Evolutionary conservation across 2,113 vertebrate species (phyloP).

Genomic region (Aix galericulata): DNA sequence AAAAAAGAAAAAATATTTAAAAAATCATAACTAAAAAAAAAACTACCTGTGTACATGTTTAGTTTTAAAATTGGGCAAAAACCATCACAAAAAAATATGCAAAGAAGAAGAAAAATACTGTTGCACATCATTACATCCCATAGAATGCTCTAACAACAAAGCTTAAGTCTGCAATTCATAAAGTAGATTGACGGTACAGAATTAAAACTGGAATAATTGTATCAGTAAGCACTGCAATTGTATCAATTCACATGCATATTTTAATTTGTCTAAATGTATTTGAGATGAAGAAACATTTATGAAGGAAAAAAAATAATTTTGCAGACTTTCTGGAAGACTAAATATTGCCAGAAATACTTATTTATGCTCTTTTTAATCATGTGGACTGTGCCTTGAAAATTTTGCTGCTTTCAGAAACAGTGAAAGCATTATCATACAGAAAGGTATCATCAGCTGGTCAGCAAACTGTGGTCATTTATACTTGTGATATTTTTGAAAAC

Average conservation of each 20-base stretch:
- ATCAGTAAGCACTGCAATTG: neutral
- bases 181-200: neutral
- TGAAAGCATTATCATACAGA: neutral
- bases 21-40: neutral
- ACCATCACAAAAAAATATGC: rapidly evolving
- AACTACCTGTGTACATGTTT: rapidly evolving
- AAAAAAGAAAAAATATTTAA: neutral
- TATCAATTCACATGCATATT: neutral
- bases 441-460: neutral
- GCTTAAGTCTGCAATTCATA: neutral
- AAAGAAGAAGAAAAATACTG: neutral
- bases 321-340: neutral
- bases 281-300: neutral
- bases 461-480: neutral
- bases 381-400: neutral
- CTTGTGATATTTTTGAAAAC: constrained; percentile 29
- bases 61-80: neutral
- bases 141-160: neutral
- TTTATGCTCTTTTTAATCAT: neutral
- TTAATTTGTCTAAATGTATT: neutral
- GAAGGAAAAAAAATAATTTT: neutral
- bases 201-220: neutral
- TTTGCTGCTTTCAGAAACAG: neutral
- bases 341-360: neutral
- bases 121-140: neutral